Evolutionary conservation across 2,797 vertebrate species (phyloP), one percentile per base, ranked within the genome.

Genomic region (Periparus ater): DNA sequence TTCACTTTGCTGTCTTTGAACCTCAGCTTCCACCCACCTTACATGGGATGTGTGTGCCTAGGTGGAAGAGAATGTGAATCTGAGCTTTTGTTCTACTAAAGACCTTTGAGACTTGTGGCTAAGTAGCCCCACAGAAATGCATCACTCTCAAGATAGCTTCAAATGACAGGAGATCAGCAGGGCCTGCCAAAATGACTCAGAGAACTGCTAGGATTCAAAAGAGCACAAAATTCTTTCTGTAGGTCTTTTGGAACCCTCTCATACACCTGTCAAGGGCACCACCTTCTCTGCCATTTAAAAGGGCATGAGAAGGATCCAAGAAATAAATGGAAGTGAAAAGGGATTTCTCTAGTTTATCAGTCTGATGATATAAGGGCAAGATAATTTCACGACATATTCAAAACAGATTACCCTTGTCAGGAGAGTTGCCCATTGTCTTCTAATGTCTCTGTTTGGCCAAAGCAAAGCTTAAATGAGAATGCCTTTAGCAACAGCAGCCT

Each of bases 381-480:
- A 13, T 29, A 36, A 50, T 40, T 82, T 61, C 22, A 17, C 34
- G 42, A 21, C 1, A 4, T 17, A 2, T 67, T 84, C 26, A 57
- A 40, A 84, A 36, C 11, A 25, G 60, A 45, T 2, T 7, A 47
- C 44, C 36, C 34, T 40, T 26, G n/a, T 65, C 26, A 22, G 19
- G 1, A 6, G 26, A 57, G 32, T 3, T 82, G 74, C 73, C 29
- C 29, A 13, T 51, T 48, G 53, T 58, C 18, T n/a, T 79, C 11
- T 2, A 5, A 2, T 11, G 15, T 40, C 27, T 42, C 29, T 0
- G 2, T 9, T 30, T 0, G 2, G 58, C 61, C 20, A 6, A 38
- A 76, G 42, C 26, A 36, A 27, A 58, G 54, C 40, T 89, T 30
- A 6, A 5, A 34, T 3, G 42, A 65, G 34, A 62, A 23, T 3